phyloP scores from a whole-genome alignment of 2,888 invertebrate genomes.

The Bimastos eiseni region DNA sequence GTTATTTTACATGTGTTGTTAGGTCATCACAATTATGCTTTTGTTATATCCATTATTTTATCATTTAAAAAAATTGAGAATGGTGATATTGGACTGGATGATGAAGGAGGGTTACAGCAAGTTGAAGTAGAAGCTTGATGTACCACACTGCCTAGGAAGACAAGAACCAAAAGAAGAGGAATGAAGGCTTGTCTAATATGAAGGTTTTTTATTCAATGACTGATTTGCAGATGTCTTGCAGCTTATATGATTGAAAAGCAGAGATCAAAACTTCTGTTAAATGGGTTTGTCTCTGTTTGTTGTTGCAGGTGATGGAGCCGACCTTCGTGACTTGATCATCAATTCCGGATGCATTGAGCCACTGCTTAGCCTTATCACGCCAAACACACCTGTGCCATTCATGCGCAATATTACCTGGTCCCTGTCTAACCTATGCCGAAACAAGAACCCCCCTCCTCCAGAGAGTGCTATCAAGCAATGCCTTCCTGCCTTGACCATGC shows the following conservation, averaged over 20 bases:
- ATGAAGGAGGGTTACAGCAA: too few species aligned
- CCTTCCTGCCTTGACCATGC: constrained; percentile 75
- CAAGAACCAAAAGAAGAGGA: too few species aligned
- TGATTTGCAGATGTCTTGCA: too few species aligned
- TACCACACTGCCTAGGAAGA: too few species aligned
- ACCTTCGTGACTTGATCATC: constrained; percentile 80
- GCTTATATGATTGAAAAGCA: neutral
- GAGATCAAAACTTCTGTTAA: neutral
- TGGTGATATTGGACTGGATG: too few species aligned
- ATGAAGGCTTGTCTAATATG: neutral
- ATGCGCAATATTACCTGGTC: constrained; percentile 88
- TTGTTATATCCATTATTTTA: too few species aligned
- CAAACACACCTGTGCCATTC: constrained; percentile 68
- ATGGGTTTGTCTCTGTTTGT: neutral
- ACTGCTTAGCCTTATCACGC: constrained; percentile 72
- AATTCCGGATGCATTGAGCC: constrained; percentile 73
- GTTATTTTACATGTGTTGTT: neutral
- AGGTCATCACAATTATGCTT: neutral
- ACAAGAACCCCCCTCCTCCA: constrained; percentile 87
- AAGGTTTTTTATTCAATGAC: neutral
- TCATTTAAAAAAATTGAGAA: too few species aligned
- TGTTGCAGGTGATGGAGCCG: constrained; percentile 62
- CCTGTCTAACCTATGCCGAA: constrained; percentile 88
- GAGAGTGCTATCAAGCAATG: constrained; percentile 76
- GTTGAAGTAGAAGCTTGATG: too few species aligned